Evolutionary conservation across 1,140 invertebrate species (phyloP), one percentile per base, ranked within the genome.

Genomic region (Lasioglossum baleicum): DNA sequence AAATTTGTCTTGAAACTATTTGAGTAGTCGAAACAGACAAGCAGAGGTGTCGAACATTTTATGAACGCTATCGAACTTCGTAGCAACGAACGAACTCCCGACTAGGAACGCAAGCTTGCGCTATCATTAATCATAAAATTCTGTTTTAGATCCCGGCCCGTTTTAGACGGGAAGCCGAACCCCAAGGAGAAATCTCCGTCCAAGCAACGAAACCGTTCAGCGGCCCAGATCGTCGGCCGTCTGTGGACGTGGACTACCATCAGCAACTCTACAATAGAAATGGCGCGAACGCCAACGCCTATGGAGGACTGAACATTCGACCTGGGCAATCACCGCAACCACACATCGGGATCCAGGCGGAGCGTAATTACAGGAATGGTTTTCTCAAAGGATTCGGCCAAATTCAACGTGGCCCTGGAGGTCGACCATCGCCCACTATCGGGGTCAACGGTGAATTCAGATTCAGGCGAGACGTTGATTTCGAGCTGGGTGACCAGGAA

Each of bases 181-280:
- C 63, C 7, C 56, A 76, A 35, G 66, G 79, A 51, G 83, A 82
- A 0, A 0, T 87, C 0, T 22, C 0, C 0, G 11, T 88, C 1
- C 2, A 74, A 0, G 82, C 11, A 11, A 0, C 7, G 4, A 68
- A 88, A 60, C 83, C 88, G 3, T 1, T 89, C 4, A 72, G 82
- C 17, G 85, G 87, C 0, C 87, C 85, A 0, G 75, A 84, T 4
- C 72, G 71, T 26, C 75, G 85, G 5, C 87, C 87, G 10, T 71
- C 70, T 0, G 11, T 87, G 13, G 73, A 89, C 64, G 15, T 87
- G 4, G 64, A 86, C 2, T 85, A 71, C 53, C 71, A 86, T n/a
- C 86, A 76, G 1, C 79, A 71, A 0, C 0, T 88, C 2, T 48
- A 69, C 3, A 69, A 85, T 0, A 79, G 75, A n/a, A 61, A 72